Conservation (phyloP, 2,888 invertebrate genomes). For the Eupithecia centaureata region DNA sequence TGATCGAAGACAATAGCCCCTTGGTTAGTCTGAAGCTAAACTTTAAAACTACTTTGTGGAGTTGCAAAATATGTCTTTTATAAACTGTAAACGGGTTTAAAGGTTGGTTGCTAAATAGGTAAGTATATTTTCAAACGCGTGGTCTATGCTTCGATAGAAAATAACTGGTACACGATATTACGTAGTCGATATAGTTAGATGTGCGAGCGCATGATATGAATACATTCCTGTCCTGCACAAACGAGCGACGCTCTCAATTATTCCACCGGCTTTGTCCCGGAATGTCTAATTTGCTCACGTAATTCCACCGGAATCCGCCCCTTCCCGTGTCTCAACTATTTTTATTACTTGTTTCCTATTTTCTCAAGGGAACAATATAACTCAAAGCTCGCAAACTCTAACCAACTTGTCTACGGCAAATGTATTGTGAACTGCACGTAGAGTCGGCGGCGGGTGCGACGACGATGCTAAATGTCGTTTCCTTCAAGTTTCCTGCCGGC, state of each 20-base stretch:
- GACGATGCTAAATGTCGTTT: constrained; percentile 54
- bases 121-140: background rate
- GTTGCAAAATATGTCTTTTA: background rate
- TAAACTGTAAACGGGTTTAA: background rate
- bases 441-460: constrained; percentile 44
- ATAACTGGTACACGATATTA: constrained; percentile 12
- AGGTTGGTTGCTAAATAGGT: background rate
- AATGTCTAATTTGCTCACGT: constrained; percentile 84
- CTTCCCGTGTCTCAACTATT: constrained; percentile 77
- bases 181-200: constrained; percentile 21
- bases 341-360: constrained; percentile 83
- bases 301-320: constrained; percentile 80
- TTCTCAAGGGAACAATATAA: constrained; percentile 79
- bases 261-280: constrained; percentile 75
- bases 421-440: constrained; percentile 80
- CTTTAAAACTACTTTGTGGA: background rate
- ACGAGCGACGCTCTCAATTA: constrained; percentile 73
- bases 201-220: constrained; percentile 42
- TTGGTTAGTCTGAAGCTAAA: constrained; percentile 1
- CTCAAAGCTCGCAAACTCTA: constrained; percentile 71
- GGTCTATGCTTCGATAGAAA: background rate
- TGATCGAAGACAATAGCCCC: constrained; percentile 8
- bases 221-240: constrained; percentile 55
- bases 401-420: constrained; percentile 71
- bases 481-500: constrained; percentile 54